Base-by-base conservation (phyloP, 2,888 invertebrate genomes). In the Stomorhina lunata region DNA sequence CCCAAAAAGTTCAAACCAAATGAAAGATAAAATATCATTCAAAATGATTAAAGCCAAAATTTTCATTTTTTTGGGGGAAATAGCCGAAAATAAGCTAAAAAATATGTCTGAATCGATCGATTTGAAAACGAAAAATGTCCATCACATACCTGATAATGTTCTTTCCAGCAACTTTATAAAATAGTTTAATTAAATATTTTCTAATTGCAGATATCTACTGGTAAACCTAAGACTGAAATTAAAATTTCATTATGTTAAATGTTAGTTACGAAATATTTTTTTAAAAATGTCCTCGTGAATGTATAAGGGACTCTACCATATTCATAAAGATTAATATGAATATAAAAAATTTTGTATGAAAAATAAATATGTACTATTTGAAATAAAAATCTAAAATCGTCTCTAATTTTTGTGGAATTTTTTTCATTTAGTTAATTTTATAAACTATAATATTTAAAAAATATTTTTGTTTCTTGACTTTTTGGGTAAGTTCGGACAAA, bases 181-280 rank as follows among this genome's bases (percentile, higher is more conserved):
- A n/a, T n/a, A n/a, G n/a, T n/a, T 22, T 37, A 27, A 4, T 65
- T 32, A 9, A 48, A 27, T 10, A 25, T 20, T 22, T 32, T 63
- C 25, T 45, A 25, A 75, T 82, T 79, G 0, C 63, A 82, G 82
- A 79, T 71, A 75, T 78, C 78, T 40, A 72, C 75, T 65, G 75
- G 75, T 79, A 79, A 82, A 66, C 25, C 17, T 75, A 82, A 82
- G 79, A 79, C 82, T 82, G 82, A 82, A 66, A 79, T 71, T 61
- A 82, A 75, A 71, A 45, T 75, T 82, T 79, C 82, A 57, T 82
- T 76, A 76, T 82, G 59, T 71, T 76, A 55, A 72, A 48, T 48
- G 57, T 9, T 53, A 61, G 53, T 32, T 9, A 29, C 17, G 65
- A 61, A 76, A 45, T 50, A 63, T 43, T 43, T n/a, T n/a, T n/a